Evolutionary conservation across 2,888 invertebrate genomes (phyloP).

Genomic region (Homarus gammarus): DNA sequence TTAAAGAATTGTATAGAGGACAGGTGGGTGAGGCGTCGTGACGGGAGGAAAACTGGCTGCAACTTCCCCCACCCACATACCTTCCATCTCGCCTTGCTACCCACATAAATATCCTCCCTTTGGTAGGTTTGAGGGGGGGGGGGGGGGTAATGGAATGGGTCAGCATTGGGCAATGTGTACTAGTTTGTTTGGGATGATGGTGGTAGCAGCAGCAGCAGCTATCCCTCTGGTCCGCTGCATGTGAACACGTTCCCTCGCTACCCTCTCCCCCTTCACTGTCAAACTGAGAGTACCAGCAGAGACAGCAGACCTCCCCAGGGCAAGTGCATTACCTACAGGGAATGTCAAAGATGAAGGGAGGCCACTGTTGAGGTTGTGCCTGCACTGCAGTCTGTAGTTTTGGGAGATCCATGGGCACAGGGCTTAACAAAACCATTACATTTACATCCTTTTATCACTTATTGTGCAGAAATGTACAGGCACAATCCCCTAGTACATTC

Average conservation of each 20-base stretch:
- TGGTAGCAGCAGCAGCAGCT: conserved; percentile 64
- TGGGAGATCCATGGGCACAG: conserved; percentile 44
- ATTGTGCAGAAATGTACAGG: conserved; percentile 64
- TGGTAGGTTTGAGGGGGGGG: conserved; percentile 20
- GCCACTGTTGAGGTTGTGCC: conserved; percentile 66
- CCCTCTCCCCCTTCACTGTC: conserved; percentile 43
- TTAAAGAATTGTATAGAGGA: conserved; percentile 65
- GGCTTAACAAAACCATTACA: conserved; percentile 58
- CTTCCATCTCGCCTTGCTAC: conserved; percentile 40
- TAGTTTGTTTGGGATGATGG: conserved; percentile 39
- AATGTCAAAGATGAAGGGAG: conserved; percentile 66
- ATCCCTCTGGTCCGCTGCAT: conserved; percentile 54
- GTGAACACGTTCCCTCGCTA: conserved; percentile 62
- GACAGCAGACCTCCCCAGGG: conserved; percentile 62
- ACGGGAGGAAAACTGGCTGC: conserved; percentile 61
- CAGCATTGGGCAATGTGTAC: conserved; percentile 38
- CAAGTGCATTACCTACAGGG: conserved; percentile 59
- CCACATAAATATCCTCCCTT: conserved; percentile 34
- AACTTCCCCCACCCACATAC: conserved; percentile 33
- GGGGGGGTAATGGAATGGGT: conserved; percentile 1
- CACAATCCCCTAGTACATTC: conserved; percentile 66
- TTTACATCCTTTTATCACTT: conserved; percentile 56
- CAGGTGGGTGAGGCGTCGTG: conserved; percentile 66
- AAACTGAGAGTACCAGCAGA: conserved; percentile 54
- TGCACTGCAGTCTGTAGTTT: conserved; percentile 51